Base-by-base conservation (phyloP, 2,797 vertebrate genomes). In the Ceryle rudis region DNA sequence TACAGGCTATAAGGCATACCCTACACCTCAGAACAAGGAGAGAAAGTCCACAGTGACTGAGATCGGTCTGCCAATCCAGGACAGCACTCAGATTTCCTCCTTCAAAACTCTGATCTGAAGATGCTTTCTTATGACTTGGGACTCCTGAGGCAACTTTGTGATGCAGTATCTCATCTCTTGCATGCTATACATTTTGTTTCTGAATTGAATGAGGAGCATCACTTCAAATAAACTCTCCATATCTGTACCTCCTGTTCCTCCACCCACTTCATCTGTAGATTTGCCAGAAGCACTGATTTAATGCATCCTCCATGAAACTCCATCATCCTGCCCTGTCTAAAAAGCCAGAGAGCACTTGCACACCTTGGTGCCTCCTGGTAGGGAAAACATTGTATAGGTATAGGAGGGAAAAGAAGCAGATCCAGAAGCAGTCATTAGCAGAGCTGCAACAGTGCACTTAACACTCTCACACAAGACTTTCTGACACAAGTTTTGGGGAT, bases 331-430 rank as follows among this genome's bases (percentile, higher is more conserved):
- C 21, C 52, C 16, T 35, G 14, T 21, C 58, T 41, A 21, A 54
- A 28, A 0, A 1, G 15, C 26, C 35, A 26, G n/a, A 64, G 49
- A 57, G 4, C 28, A 71, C n/a, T 67, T 31, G 6, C 28, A 69
- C 29, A 37, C 33, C 41, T 80, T 31, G 14, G 17, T 42, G 41
- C 33, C 12, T 5, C 31, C 71, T 14, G 3, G 14, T 10, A 54
- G 35, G 16, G 35, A 35, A 70, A 55, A 42, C 4, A 4, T 7
- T 18, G 19, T 26, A 5, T 0, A 0, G 7, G 6, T 25, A 26
- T 7, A 51, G 54, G 11, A 58, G 1, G 10, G 9, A 69, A 90
- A 74, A 92, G n/a, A 42, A 83, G 55, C 25, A 11, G 8, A n/a
- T 49, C 11, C 11, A 69, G 58, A 37, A 6, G 9, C 4, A 20